phyloP scores from a whole-genome alignment of 2,113 vertebrate genomes.

The Haplochromis burtoni region DNA sequence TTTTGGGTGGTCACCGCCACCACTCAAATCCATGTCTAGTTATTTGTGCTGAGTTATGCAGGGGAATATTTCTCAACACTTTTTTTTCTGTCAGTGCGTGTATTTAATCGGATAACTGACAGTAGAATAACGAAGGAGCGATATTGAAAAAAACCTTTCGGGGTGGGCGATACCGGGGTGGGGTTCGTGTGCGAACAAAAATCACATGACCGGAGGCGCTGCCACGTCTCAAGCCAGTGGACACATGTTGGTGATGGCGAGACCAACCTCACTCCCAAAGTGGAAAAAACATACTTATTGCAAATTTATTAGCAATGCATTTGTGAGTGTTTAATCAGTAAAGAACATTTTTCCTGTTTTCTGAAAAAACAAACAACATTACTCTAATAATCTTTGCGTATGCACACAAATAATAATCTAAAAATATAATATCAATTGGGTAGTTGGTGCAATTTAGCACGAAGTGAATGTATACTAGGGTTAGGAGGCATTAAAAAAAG shows the following conservation, averaged over 20 bases:
- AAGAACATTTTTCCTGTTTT: background rate
- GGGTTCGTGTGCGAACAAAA: conserved; percentile 37
- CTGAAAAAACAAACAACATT: background rate
- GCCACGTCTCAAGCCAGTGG: conserved; percentile 65
- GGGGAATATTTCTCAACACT: background rate
- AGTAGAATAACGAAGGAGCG: background rate
- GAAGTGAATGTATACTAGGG: background rate
- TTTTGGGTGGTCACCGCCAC: conserved; percentile 46
- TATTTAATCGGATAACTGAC: background rate
- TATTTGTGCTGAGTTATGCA: background rate
- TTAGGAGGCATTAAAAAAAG: background rate
- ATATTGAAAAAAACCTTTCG: background rate
- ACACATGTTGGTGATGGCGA: background rate
- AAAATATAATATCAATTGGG: background rate
- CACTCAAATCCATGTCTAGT: background rate
- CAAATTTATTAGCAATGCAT: background rate
- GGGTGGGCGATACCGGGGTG: conserved; percentile 34
- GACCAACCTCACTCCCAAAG: background rate
- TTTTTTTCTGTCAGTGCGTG: background rate
- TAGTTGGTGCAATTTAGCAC: background rate
- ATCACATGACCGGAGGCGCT: conserved; percentile 64
- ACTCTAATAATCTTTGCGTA: background rate
- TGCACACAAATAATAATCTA: background rate
- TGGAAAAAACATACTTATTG: background rate
- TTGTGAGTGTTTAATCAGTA: background rate